Conservation (phyloP, 2,797 vertebrate genomes). For the Sebastes paucispinis region DNA sequence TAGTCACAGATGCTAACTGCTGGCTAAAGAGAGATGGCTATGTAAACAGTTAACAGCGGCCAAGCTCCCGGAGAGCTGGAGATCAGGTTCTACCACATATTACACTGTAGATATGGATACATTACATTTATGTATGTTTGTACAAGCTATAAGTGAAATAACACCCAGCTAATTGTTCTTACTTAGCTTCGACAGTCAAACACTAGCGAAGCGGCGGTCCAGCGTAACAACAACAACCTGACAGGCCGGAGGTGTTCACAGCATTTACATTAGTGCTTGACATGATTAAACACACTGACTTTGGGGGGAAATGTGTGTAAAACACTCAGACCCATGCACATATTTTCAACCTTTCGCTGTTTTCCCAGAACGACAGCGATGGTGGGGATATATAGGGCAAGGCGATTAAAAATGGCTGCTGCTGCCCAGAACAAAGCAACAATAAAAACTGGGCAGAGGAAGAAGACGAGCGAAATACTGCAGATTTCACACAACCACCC, state of each 20-base stretch:
- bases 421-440: conserved; percentile 88
- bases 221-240: conserved; percentile 55
- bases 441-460: conserved; percentile 76
- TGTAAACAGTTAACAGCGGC: conserved; percentile 67
- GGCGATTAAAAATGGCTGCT: conserved; percentile 89
- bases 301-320: accelerated
- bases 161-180: background rate
- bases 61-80: background rate
- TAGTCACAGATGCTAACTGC: conserved; percentile 33
- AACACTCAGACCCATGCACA: background rate
- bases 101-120: accelerated
- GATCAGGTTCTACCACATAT: accelerated
- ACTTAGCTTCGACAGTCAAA: conserved; percentile 25
- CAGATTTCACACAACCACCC: background rate
- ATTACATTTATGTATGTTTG: background rate
- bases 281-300: background rate
- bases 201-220: conserved; percentile 48
- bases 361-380: conserved; percentile 53
- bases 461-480: conserved; percentile 35
- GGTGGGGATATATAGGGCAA: conserved; percentile 73
- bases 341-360: conserved; percentile 32
- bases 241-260: conserved; percentile 9
- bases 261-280: background rate
- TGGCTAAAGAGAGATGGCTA: conserved; percentile 43
- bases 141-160: too few species aligned